These are phyloP conservation scores for Acronicta alni DNA, from an alignment of 2,888 invertebrate genomes.

Conservation along the genomic window DNA sequence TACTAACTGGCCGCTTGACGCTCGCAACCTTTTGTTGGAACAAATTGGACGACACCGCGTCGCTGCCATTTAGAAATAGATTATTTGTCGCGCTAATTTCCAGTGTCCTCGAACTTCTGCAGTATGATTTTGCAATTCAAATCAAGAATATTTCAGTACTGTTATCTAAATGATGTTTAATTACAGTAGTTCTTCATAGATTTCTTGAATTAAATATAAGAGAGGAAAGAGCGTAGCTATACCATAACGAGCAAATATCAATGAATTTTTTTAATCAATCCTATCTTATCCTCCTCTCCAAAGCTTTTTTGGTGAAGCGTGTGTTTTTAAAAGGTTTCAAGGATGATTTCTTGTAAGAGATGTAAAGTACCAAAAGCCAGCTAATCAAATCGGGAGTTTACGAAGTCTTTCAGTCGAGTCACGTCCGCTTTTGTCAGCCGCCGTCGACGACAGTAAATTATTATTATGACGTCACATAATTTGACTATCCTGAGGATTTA, in stretches of 20 bases:
- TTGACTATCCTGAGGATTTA: conserved; percentile 54
- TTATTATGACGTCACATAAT: conserved; percentile 56
- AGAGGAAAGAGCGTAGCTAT: no score
- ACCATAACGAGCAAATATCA: no score
- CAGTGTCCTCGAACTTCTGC: conserved; percentile 7
- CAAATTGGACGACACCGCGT: conserved; percentile 12
- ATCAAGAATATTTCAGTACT: not conserved
- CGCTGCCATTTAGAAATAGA: conserved; percentile 2
- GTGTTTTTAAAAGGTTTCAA: conserved; percentile 47
- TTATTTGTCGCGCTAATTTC: conserved; percentile 7
- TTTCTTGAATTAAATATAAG: no score
- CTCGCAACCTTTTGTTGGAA: conserved; percentile 10
- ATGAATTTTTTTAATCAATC: conserved; percentile 22
- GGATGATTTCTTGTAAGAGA: conserved; percentile 44
- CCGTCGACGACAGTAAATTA: conserved; percentile 51
- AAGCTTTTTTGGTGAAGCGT: conserved; percentile 19
- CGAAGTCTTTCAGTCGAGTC: conserved; percentile 53
- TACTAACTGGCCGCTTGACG: conserved; percentile 11
- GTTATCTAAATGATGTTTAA: not conserved
- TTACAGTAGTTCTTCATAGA: not conserved
- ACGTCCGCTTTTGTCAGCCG: conserved; percentile 54
- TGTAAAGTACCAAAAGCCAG: conserved; percentile 39
- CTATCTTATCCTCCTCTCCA: conserved; percentile 15
- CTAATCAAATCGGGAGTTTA: conserved; percentile 56
- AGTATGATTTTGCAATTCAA: not conserved